Percentiles rank a stretch among this genome's conserved stretches.
Evolutionary conservation across 2,113 vertebrate genomes (phyloP).

Genomic region (Ptilonorhynchus violaceus): DNA sequence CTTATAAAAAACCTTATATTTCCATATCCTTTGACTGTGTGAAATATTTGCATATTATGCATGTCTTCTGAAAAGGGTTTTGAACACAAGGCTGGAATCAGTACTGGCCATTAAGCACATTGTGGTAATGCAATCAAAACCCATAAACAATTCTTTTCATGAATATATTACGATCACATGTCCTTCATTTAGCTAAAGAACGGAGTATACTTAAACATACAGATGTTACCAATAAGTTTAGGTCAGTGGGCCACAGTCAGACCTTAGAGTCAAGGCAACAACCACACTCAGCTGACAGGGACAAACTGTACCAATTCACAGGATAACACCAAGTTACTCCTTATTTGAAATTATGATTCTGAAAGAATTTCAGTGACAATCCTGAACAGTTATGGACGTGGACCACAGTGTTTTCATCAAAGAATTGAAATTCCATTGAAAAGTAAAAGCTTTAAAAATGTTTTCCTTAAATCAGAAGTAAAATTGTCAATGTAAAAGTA

Average conservation of each 20-base stretch:
- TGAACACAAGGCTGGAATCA: not conserved
- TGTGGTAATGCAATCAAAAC: not conserved
- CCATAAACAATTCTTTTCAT: not conserved
- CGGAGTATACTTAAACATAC: not conserved
- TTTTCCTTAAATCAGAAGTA: not conserved
- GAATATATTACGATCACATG: not conserved
- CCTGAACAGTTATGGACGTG: not conserved
- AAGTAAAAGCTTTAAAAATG: not conserved
- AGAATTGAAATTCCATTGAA: not conserved
- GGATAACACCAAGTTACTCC: not conserved
- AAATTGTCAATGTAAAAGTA: not conserved
- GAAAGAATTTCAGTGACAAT: not conserved
- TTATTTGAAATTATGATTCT: not conserved
- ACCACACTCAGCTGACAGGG: not conserved
- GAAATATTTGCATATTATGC: not conserved
- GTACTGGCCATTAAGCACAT: not conserved
- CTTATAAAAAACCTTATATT: not conserved
- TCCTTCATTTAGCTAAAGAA: not conserved
- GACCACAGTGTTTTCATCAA: not conserved
- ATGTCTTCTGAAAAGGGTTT: not conserved
- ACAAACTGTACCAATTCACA: not conserved
- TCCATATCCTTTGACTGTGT: not conserved
- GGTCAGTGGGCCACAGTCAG: not conserved
- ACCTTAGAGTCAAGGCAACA: not conserved
- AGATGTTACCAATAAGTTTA: not conserved